Evolutionary conservation across 2,888 invertebrate genomes (phyloP).

Genomic region (Phyllotreta striolata): DNA sequence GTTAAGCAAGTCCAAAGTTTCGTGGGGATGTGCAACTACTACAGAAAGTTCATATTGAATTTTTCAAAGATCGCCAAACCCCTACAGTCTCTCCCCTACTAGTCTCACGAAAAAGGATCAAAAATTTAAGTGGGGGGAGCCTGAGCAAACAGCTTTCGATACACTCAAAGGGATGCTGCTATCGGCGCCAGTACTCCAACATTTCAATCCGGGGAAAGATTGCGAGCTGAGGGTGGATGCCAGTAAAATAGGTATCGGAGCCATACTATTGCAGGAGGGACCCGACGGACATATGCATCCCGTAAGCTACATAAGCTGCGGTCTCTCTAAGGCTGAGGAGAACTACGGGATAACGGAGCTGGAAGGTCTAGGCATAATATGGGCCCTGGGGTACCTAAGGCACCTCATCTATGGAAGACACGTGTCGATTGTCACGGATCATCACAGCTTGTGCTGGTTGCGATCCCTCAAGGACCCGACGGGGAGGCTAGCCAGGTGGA

Average conservation of each 20-base stretch:
- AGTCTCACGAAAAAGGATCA: constrained; percentile 31
- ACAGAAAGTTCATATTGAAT: constrained; percentile 38
- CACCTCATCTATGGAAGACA: constrained; percentile 38
- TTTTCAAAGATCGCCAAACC: constrained; percentile 38
- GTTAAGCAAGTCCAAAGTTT: constrained; percentile 37
- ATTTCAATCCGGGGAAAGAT: constrained; percentile 29
- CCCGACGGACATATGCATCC: constrained; percentile 36
- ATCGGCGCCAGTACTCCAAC: constrained; percentile 33
- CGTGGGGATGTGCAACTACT: constrained; percentile 41
- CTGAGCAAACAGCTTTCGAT: constrained; percentile 11
- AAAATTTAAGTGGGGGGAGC: constrained; percentile 27
- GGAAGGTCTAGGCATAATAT: constrained; percentile 37
- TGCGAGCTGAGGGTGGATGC: constrained; percentile 40
- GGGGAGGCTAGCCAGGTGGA: neutral
- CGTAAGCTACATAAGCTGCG: constrained; percentile 41
- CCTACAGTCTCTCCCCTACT: too few species aligned
- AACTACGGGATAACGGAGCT: constrained; percentile 40
- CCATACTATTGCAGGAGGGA: constrained; percentile 37
- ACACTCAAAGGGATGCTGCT: constrained; percentile 35
- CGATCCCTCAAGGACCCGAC: constrained; percentile 5
- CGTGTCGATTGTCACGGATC: constrained; percentile 35
- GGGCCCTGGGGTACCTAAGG: constrained; percentile 36
- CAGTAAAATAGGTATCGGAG: constrained; percentile 36
- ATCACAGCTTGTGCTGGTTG: constrained; percentile 35
- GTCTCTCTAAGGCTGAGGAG: constrained; percentile 39